Evolutionary conservation across 2,113 vertebrate genomes (phyloP), one percentile per base, ranked within the genome.

Genomic region (Gallinago jamesoni): DNA sequence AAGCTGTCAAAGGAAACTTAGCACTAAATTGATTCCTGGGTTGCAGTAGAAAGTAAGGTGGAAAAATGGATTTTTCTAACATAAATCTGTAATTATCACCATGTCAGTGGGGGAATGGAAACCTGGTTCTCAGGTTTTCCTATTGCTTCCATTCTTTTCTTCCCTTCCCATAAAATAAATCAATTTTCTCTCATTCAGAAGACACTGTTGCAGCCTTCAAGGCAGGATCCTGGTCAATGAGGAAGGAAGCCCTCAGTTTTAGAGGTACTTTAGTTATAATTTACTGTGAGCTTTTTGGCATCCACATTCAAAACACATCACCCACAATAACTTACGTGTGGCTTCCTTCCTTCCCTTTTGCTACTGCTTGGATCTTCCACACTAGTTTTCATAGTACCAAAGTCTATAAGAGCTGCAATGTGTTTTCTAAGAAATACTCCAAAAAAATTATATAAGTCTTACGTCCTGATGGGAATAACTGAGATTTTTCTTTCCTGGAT

Each of bases 271-370:
- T 14, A 43, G 15, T 82, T 64, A n/a, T 12, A 70, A 39, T 75
- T 43, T 59, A 47, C 39, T 31, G 25, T 68, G 52, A 63, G 24
- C 24, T 81, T 66, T 94, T 53, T 73, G 48, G 15, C 43, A 45
- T 84, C 22, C 19, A 14, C 21, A 31, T 43, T 76, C 23, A 48
- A 59, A 76, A 45, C 39, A 10, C n/a, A 47, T 47, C 20, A 52
- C 27, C 27, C 31, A 20, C 0, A 0, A 5, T 18, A 23, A 50
- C 25, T 55, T 48, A 5, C 12, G 9, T 13, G 5, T 13, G 52
- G 57, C 33, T 33, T 76, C 33, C 23, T 82, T 74, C 14, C 23
- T 64, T 77, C 66, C 50, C 37, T 41, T 92, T 64, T 73, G 78
- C 57, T 73, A 1, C 57, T 57, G 2, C 52, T 69, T n/a, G 27